Base-by-base conservation (phyloP, 1,140 invertebrate genomes). In the Zaprionus nigranus region DNA sequence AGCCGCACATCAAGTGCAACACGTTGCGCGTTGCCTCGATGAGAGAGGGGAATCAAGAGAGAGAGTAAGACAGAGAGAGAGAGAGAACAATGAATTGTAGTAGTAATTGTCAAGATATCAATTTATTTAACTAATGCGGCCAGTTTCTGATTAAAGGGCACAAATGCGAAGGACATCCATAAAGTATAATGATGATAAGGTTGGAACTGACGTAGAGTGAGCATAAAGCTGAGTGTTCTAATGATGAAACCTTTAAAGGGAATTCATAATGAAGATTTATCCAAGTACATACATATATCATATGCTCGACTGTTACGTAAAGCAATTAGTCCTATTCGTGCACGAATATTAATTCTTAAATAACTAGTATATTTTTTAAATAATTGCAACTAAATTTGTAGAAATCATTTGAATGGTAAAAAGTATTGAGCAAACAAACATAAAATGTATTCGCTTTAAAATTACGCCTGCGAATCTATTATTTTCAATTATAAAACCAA, bases 1-100 rank as follows among this genome's bases (percentile, higher is more conserved):
- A 49, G 28, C 28, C 24, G 46, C 60, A 64, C 62, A 72, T 72
- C 76, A 79, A 82, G 73, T 86, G 83, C 79, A 86, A 86, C 83
- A 86, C 68, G 76, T 87, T 76, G 77, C 75, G 64, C 78, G 60
- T 69, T 60, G 71, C 61, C 46, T 75, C 56, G 53, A 60, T 11
- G 38, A 34, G 68, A 78, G 60, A 63, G 13, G 11, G 2, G 60
- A 1, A 3, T 3, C 40, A 17, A 53, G 26, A 38, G 6, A 17
- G 17, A 17, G 17, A 3, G 6, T 20, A n/a, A 30, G 34, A 20
- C 12, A n/a, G n/a, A 69, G 7, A 28, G 12, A 6, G 30, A 24
- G 24, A 40, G 26, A 26, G 38, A 46, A 58, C 58, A 63, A 57
- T 28, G 79, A 82, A 79, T 73, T 82, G 74, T 76, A 71, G 63